Base-by-base conservation (phyloP, 2,888 invertebrate genomes). In the Ichneumoninae sp. region DNA sequence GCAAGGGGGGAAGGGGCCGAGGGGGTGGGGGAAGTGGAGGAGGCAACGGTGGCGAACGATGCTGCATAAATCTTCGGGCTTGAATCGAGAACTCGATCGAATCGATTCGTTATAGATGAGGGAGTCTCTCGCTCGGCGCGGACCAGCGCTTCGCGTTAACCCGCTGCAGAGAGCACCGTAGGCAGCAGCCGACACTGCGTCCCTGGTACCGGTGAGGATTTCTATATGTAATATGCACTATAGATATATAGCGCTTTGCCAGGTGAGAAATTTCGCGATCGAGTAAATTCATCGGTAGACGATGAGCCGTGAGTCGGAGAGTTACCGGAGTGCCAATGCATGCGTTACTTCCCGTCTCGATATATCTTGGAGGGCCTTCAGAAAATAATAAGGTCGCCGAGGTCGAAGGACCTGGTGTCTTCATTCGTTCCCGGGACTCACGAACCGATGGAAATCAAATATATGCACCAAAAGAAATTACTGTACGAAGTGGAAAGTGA, bases 91-190 rank as follows among this genome's bases (percentile, higher is more conserved):
- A 85, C 87, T 87, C 88, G 90, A 90, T 91, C 89, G 87, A 88
- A 91, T 91, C 91, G 89, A 91, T 90, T 90, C 90, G 90, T 90
- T 89, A 89, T 90, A 89, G 90, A 90, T 89, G 91, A 90, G 88
- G 86, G 88, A 89, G 70, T 54, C 71, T 47, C 69, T 81, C 50
- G 73, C 66, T 26, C 63, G 65, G 65, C 13, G 78, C 70, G 65
- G 74, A 50, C 78, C 83, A 78, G 47, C 68, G 68, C 52, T 75
- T 82, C 69, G 69, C 73, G 68, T 71, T 82, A 76, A 76, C 78
- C 76, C 69, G 63, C 80, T 74, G 73, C 47, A 1, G 44, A 74
- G 54, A 74, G 54, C 66, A 52, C n/a, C 75, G 30, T 22, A 65
- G 65, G 33, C 65, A 76, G 36, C 47, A 73, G 71, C 40, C 77